A percentile compares a stretch with the other conserved stretches of the same genome.
These are phyloP conservation scores for Perdix hodgsoniae DNA, from an alignment of 2,797 vertebrate species.

Conservation along the genomic window DNA sequence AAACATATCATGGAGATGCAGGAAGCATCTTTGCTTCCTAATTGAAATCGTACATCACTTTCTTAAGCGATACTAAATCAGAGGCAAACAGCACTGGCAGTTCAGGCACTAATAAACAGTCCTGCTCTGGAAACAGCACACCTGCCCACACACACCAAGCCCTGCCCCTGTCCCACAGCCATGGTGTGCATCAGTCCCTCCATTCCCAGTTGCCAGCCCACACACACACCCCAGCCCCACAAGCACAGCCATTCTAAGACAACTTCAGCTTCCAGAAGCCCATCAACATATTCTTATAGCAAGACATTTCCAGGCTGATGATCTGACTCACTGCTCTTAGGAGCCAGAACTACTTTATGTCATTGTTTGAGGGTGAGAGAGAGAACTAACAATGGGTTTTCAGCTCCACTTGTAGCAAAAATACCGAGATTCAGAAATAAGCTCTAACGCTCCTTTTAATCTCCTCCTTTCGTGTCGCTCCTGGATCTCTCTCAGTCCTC, in stretches of 20 bases:
- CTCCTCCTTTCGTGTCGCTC: background rate
- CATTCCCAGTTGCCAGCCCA: background rate
- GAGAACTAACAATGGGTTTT: background rate
- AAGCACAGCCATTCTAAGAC: background rate
- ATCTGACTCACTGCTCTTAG: background rate
- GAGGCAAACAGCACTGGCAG: background rate
- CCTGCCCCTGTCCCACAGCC: background rate
- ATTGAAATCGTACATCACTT: constrained; percentile 74
- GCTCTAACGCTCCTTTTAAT: background rate
- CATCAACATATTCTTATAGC: background rate
- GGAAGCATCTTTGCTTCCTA: constrained; percentile 74
- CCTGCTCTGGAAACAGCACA: constrained; percentile 6
- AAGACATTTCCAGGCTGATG: background rate
- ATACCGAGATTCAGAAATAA: background rate
- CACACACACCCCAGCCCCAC: fast-evolving
- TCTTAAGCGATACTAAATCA: constrained; percentile 73
- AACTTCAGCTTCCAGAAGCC: background rate
- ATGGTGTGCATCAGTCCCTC: fast-evolving
- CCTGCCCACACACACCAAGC: background rate
- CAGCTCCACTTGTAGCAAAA: background rate
- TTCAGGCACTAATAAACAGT: constrained; percentile 44
- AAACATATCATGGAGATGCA: constrained; percentile 68
- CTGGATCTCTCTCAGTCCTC: background rate
- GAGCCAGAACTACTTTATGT: background rate
- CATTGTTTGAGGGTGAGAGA: too few relatives aligned